Conservation (phyloP, 2,888 invertebrate species). For the Hirtodrosophila confusa region DNA sequence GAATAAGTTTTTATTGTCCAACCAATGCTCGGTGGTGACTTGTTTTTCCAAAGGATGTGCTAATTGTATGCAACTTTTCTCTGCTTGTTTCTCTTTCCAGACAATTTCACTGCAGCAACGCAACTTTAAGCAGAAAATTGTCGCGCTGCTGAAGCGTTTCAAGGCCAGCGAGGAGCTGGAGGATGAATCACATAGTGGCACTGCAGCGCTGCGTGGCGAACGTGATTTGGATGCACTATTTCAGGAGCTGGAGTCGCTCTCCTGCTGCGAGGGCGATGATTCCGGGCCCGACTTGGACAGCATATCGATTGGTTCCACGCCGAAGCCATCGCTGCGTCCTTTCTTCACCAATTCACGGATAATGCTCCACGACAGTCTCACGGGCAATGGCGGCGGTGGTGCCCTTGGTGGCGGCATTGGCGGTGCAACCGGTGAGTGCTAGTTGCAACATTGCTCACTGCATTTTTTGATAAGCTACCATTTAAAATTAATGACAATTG, state of each 20-base stretch:
- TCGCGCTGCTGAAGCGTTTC: slow-evolving; percentile 96
- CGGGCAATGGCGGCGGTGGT: slow-evolving; percentile 50
- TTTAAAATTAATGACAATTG: slow-evolving; percentile 15
- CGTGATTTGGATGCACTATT: slow-evolving; percentile 97
- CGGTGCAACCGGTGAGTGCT: slow-evolving; percentile 55
- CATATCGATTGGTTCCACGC: slow-evolving; percentile 98
- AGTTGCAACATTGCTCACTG: slow-evolving; percentile 1
- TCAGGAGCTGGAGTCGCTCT: slow-evolving; percentile 97
- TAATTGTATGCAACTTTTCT: neutral
- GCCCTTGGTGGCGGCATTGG: slow-evolving; percentile 39
- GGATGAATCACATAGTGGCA: slow-evolving; percentile 87
- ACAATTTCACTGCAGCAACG: slow-evolving; percentile 89
- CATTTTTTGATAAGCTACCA: slow-evolving; percentile 21
- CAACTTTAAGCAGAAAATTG: slow-evolving; percentile 98
- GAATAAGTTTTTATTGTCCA: no score
- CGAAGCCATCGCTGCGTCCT: slow-evolving; percentile 97
- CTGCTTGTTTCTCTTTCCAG: slow-evolving; percentile 55
- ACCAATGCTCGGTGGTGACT: no score
- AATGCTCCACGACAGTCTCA: slow-evolving; percentile 86
- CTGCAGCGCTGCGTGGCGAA: slow-evolving; percentile 88
- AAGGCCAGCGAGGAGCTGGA: slow-evolving; percentile 96
- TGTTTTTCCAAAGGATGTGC: no score
- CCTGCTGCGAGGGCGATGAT: slow-evolving; percentile 92
- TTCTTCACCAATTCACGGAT: slow-evolving; percentile 97
- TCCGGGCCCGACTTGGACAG: slow-evolving; percentile 98